Evolutionary conservation across 2,888 invertebrate genomes (phyloP).

Genomic region (Cerastoderma edule): DNA sequence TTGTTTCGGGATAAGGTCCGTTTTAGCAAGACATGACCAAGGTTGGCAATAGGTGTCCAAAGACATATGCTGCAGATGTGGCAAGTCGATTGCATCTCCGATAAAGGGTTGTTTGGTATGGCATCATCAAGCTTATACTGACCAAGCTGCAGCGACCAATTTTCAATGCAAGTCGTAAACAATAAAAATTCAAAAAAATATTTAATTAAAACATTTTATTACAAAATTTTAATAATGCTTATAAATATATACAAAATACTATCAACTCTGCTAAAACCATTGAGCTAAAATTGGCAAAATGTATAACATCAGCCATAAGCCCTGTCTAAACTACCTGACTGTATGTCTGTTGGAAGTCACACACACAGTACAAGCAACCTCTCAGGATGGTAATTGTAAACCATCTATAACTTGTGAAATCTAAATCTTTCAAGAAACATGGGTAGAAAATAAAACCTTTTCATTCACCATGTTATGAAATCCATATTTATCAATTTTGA

Average conservation of each 20-base stretch:
- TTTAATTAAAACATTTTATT: constrained; percentile 31
- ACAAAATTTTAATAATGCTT: constrained; percentile 39
- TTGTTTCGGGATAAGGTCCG: too few relatives aligned
- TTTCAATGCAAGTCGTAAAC: not conserved
- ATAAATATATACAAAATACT: constrained; percentile 36
- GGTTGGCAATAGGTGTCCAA: not conserved
- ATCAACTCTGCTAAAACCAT: constrained; percentile 24
- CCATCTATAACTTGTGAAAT: not conserved
- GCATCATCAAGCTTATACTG: not conserved
- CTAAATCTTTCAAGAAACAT: constrained; percentile 2
- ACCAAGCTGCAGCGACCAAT: not conserved
- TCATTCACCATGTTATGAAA: not conserved
- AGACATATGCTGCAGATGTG: not conserved
- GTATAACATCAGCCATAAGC: constrained; percentile 18
- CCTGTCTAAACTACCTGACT: constrained; percentile 4
- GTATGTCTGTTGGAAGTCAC: not conserved
- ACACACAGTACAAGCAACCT: not conserved
- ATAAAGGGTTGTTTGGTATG: not conserved
- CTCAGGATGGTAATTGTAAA: not conserved
- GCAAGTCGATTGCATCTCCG: not conserved
- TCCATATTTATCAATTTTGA: too few relatives aligned
- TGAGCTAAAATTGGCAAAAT: constrained; percentile 25
- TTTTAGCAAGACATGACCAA: not conserved
- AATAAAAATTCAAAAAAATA: not conserved
- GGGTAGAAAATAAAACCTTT: constrained; percentile 9